Base-by-base conservation (phyloP, 2,888 invertebrate species). In the Andricus quercusramuli region DNA sequence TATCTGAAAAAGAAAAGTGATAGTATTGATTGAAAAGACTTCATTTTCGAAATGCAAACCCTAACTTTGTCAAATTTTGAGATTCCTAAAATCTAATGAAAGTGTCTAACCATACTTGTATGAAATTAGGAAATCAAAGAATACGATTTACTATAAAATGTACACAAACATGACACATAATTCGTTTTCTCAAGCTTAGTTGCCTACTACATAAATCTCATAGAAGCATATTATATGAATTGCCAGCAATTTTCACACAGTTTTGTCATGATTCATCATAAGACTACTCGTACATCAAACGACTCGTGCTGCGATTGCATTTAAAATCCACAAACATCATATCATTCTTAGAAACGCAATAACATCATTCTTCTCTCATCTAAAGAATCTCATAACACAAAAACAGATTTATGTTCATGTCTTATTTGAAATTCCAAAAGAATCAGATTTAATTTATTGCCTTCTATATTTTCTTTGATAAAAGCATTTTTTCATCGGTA, bases 251-350 rank as follows among this genome's bases (percentile, higher is more conserved):
- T 70, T 47, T 25, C 47, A 47, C 44, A 44, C 41, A 62, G 25
- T 62, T 62, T 62, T 15, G 11, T 13, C 62, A 62, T 62, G 62
- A 62, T 62, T 62, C 25, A 62, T 62, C 62, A 62, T 17, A 62
- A 25, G 25, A n/a, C 56, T 56, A 47, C 47, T 47, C 47, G 47
- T 17, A 11, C 2, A n/a, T 56, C 11, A n/a, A n/a, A 56, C n/a
- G 56, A 56, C n/a, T 56, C 56, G n/a, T 56, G 47, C 47, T 47
- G 17, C 17, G 47, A n/a, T 56, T 56, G 11, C 56, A 56, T 56
- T 56, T n/a, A n/a, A 56, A n/a, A 1, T 11, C n/a, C 20, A 56
- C 56, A 56, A n/a, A 56, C n/a, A 56, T 56, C 56, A 56, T 56
- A n/a, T 56, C 17, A 56, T 56, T 56, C 56, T 56, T n/a, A 56